Evolutionary conservation across 2,888 invertebrate genomes (phyloP).

Genomic region (Drosophila neotestacea): DNA sequence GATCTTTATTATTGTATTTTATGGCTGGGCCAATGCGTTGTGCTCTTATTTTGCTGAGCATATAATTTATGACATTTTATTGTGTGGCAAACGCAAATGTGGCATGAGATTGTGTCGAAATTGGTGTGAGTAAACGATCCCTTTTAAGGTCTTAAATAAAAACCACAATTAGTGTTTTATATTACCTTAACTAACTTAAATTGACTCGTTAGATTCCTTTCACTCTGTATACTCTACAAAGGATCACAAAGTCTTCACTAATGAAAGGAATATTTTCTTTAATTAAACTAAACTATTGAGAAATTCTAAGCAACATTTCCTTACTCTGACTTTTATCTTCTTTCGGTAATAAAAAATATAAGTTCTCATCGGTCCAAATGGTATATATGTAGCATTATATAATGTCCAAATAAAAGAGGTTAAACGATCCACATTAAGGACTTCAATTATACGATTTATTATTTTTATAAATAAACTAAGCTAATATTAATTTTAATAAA

Average conservation of each 20-base stretch:
- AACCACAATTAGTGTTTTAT: slow-evolving; percentile 40
- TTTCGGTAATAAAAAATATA: too few species aligned
- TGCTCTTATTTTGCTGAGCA: slow-evolving; percentile 64
- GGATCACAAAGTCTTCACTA: neutral
- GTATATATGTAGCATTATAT: too few species aligned
- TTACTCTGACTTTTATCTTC: too few species aligned
- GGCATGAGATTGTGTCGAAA: slow-evolving; percentile 20
- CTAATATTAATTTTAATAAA: too few species aligned
- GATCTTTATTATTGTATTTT: slow-evolving; percentile 74
- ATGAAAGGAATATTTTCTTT: neutral
- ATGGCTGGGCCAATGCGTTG: slow-evolving; percentile 69
- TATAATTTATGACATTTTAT: slow-evolving; percentile 78
- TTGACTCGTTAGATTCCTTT: neutral
- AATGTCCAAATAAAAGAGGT: too few species aligned
- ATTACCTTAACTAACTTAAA: neutral
- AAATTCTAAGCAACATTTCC: too few species aligned
- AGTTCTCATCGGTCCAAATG: too few species aligned
- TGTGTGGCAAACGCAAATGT: slow-evolving; percentile 73
- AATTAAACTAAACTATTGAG: neutral
- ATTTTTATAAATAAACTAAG: too few species aligned
- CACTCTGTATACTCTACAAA: too few species aligned
- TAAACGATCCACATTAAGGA: too few species aligned
- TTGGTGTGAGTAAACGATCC: slow-evolving; percentile 29
- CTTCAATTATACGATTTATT: too few species aligned
- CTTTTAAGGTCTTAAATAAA: neutral